These are phyloP conservation scores for Phocoena phocoena DNA, from an alignment of 2,113 vertebrate species.

Conservation along the genomic window DNA sequence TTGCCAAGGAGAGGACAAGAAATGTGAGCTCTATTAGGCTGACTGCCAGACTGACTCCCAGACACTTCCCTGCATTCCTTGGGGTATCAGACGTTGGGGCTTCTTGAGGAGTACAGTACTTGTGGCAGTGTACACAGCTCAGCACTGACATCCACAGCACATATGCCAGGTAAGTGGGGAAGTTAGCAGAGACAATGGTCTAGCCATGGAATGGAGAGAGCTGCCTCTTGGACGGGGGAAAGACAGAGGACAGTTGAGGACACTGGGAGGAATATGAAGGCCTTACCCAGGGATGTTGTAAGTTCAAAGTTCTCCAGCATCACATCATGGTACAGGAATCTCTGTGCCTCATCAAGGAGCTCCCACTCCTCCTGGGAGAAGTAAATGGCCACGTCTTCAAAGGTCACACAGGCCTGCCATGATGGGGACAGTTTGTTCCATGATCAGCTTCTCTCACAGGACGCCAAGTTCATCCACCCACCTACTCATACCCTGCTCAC, in stretches of 20 bases:
- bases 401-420: background rate
- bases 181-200: background rate
- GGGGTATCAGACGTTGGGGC: background rate
- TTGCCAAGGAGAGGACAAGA: background rate
- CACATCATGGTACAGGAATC: background rate
- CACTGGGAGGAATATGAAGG: background rate
- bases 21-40: background rate
- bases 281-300: background rate
- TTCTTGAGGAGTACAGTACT: background rate
- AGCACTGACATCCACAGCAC: background rate
- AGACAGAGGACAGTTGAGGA: background rate
- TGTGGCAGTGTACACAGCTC: background rate
- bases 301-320: slow-evolving; percentile 44
- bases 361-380: slow-evolving; percentile 49
- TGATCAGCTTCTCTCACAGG: background rate
- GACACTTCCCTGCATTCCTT: background rate
- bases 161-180: background rate
- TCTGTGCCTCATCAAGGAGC: slow-evolving; percentile 31
- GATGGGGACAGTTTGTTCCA: background rate
- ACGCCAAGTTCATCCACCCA: background rate
- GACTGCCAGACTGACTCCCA: background rate
- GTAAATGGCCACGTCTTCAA: slow-evolving; percentile 27
- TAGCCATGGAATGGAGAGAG: background rate
- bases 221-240: background rate
- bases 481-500: background rate